Evolutionary conservation across 2,888 invertebrate species (phyloP).

Genomic region (Nipponacmea schrenckii): DNA sequence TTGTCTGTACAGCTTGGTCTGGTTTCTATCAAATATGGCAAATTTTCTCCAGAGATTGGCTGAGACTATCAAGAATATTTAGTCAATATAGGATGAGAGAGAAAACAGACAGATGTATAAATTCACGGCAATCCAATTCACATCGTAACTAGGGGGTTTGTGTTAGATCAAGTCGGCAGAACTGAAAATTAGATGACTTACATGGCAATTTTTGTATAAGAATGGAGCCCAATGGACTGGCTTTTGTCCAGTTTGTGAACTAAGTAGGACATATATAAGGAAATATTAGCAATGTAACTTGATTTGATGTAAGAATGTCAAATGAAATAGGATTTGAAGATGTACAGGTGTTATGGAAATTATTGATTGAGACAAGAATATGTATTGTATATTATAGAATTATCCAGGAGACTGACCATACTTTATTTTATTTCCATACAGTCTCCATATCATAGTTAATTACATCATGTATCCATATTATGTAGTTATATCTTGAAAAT

Average conservation of each 20-base stretch:
- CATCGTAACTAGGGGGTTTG: slow-evolving; percentile 5
- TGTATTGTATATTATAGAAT: background rate
- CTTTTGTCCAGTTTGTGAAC: slow-evolving; percentile 3
- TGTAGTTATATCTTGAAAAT: too few relatives aligned
- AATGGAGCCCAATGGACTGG: slow-evolving; percentile 1
- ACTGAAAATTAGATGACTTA: slow-evolving; percentile 7
- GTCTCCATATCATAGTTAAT: too few relatives aligned
- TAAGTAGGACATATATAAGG: slow-evolving; percentile 6
- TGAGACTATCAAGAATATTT: slow-evolving; percentile 8
- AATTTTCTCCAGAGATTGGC: slow-evolving; percentile 2
- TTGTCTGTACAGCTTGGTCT: background rate
- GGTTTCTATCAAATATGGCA: background rate
- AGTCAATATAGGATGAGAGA: background rate
- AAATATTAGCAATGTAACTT: slow-evolving; percentile 4
- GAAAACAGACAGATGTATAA: slow-evolving; percentile 7
- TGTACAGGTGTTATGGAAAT: background rate
- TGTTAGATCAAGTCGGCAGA: background rate
- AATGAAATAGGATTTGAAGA: slow-evolving; percentile 1
- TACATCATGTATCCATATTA: too few relatives aligned
- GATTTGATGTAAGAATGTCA: slow-evolving; percentile 2
- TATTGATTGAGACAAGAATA: background rate
- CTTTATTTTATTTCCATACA: too few relatives aligned
- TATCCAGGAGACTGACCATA: too few relatives aligned
- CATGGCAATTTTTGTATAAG: slow-evolving; percentile 4
- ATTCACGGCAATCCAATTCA: background rate